Percentiles rank a stretch among this genome's conserved stretches.
These are phyloP conservation scores for Ctenoplectra terminalis DNA, from an alignment of 1,140 invertebrate species.

Conservation along the genomic window DNA sequence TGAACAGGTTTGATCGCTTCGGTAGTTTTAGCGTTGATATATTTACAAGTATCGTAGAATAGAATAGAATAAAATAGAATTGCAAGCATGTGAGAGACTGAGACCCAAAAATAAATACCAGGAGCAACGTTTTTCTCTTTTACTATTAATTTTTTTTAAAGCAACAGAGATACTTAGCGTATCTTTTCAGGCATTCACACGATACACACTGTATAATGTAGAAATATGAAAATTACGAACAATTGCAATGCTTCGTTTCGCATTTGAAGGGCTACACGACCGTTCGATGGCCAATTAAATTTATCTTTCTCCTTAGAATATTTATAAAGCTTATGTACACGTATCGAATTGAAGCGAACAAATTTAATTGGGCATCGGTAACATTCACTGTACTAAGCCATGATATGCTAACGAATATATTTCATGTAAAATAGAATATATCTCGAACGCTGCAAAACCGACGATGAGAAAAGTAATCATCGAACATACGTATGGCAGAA, in stretches of 20 bases:
- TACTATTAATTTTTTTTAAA: background rate
- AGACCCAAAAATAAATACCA: too few species aligned
- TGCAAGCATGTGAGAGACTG: too few species aligned
- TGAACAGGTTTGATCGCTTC: too few species aligned
- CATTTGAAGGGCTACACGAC: slow-evolving; percentile 1
- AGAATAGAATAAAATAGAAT: too few species aligned
- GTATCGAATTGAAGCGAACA: background rate
- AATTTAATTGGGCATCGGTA: background rate
- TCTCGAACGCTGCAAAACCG: background rate
- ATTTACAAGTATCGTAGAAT: too few species aligned
- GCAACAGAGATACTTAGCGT: too few species aligned
- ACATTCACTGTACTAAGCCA: background rate
- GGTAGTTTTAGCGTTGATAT: too few species aligned
- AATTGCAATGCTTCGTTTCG: background rate
- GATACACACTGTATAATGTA: too few species aligned
- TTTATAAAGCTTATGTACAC: background rate
- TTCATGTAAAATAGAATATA: background rate
- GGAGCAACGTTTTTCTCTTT: background rate
- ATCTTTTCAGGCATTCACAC: too few species aligned
- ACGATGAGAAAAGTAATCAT: background rate
- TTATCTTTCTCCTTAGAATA: background rate
- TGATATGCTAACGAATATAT: background rate
- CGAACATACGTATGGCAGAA: background rate
- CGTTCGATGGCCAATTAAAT: slow-evolving; percentile 10
- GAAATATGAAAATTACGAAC: too few species aligned